Base-by-base conservation (phyloP, 2,113 vertebrate species). In the Triplophysa siluroides region DNA sequence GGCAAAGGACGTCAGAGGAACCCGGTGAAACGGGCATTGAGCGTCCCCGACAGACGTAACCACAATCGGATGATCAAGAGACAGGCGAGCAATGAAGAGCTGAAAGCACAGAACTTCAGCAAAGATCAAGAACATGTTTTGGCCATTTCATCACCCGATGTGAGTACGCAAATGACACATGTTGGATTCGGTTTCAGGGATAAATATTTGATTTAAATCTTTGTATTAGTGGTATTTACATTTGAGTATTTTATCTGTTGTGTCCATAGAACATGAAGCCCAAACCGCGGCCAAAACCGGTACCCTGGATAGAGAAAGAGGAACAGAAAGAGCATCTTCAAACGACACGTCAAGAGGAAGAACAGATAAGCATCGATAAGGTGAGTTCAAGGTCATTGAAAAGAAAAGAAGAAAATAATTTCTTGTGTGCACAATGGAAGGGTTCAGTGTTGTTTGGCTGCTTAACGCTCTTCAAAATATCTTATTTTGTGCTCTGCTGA, bases 1-100 rank as follows among this genome's bases (percentile, higher is more conserved):
- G 81, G 38, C 0, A 87, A 87, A 0, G 91, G 94, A 0, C 77
- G 82, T 88, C 83, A 78, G 60, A 80, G 63, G 12, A 93, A 89
- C 18, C 90, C 91, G 0, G 90, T 98, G 13, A 86, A 90, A 11
- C 93, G 97, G 76, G 94, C 96, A 0, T 95, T 95, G 86, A 98
- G 96, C 18, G 96, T 95, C 10, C 97, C 96, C 0, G 92, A 93
- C 0, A 89, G 91, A 78, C 85, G 85, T 0, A 8, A 88, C 0
- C 82, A 84, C 5, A 89, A 87, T 21, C 86, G 82, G 0, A 14
- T 8, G 52, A 13, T 78, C 67, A 93, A 85, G 85, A 90, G 89
- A 80, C 91, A 89, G 77, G 82, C 12, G 16, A 91, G 92, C 58
- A 78, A 66, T 0, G 88, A 92, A 83, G 60, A 87, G 2, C 68